Percentiles rank a stretch among this genome's conserved stretches.
These are phyloP conservation scores for Neodiprion virginianus DNA, from an alignment of 1,140 invertebrate genomes.

Conservation along the genomic window DNA sequence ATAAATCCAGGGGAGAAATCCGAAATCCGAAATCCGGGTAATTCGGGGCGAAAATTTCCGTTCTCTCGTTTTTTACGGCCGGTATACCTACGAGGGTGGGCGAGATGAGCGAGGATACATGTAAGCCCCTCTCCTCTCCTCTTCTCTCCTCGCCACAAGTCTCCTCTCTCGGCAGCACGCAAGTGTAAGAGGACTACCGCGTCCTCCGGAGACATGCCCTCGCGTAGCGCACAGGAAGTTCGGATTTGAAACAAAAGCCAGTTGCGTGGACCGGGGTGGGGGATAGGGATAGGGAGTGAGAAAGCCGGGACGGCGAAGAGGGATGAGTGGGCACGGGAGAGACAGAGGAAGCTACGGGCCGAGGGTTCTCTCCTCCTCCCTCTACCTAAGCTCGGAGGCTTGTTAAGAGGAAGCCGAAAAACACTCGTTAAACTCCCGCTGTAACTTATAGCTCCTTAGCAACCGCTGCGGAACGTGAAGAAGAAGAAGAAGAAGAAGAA, in stretches of 20 bases:
- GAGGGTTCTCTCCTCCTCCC: neutral
- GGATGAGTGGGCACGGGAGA: too few species aligned
- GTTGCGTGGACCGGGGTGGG: neutral
- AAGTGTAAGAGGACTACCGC: neutral
- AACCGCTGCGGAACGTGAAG: constrained; percentile 11
- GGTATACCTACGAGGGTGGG: too few species aligned
- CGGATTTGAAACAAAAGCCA: constrained; percentile 24
- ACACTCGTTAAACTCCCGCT: constrained; percentile 18
- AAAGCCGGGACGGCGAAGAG: too few species aligned
- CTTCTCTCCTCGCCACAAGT: too few species aligned
- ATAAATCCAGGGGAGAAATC: too few species aligned
- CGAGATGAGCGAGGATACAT: too few species aligned
- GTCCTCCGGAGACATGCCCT: constrained; percentile 4
- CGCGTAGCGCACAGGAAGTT: constrained; percentile 17
- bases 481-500: constrained; percentile 6
- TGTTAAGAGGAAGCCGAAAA: constrained; percentile 25
- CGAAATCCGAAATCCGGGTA: too few species aligned
- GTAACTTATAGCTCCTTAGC: constrained; percentile 22
- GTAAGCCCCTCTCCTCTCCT: neutral
- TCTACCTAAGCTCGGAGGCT: constrained; percentile 9
- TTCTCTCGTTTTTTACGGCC: too few species aligned
- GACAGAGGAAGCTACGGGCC: neutral
- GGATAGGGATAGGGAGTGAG: too few species aligned
- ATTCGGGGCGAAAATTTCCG: too few species aligned
- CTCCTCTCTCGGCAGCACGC: too few species aligned